Conservation (phyloP, 2,113 vertebrate species). For the Poicephalus meyeri region DNA sequence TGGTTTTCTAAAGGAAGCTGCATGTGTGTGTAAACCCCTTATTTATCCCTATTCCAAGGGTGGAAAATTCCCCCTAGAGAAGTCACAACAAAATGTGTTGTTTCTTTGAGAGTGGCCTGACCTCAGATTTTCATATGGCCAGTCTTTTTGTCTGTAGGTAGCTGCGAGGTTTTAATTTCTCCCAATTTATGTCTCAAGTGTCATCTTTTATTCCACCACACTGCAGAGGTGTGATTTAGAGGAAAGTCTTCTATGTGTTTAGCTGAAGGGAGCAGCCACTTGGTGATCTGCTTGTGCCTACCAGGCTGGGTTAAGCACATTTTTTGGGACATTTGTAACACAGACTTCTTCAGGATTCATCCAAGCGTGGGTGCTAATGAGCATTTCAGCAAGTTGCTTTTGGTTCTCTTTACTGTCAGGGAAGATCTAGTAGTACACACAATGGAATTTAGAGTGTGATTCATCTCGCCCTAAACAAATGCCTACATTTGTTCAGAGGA, state of each 20-base stretch:
- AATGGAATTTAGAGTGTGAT: constrained; percentile 2
- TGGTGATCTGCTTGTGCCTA: neutral
- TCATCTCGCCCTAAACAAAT: neutral
- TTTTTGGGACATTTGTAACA: neutral
- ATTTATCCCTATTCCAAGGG: neutral
- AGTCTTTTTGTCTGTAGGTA: neutral
- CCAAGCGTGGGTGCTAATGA: neutral
- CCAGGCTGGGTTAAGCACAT: neutral
- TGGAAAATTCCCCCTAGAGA: neutral
- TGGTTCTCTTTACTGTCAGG: neutral
- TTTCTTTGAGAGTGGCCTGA: neutral
- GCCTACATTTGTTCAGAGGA: neutral
- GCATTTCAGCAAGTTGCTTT: neutral
- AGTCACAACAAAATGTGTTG: neutral
- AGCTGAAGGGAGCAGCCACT: neutral
- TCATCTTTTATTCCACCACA: neutral
- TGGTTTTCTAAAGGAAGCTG: neutral
- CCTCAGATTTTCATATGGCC: neutral
- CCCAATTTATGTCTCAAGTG: neutral
- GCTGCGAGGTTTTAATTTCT: neutral
- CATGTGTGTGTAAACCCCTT: neutral
- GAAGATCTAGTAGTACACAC: neutral
- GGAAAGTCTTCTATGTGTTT: neutral
- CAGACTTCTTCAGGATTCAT: neutral
- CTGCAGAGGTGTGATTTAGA: neutral